Percentiles rank a stretch among this genome's conserved stretches.
Evolutionary conservation across 2,888 invertebrate genomes (phyloP).

Genomic region (Nephrotoma flavescens): DNA sequence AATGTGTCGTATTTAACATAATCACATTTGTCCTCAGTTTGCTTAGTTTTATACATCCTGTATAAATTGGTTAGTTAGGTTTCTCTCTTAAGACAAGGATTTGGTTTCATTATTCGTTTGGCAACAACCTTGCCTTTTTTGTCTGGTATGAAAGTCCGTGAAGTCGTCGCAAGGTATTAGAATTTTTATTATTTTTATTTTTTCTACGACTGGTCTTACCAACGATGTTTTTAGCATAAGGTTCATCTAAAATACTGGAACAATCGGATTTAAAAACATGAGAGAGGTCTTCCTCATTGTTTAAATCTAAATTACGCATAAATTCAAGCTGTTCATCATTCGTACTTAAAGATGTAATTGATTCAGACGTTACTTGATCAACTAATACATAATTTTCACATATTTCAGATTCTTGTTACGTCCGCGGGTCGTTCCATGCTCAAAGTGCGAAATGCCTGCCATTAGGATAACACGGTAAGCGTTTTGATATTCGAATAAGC

Average conservation of each 20-base stretch:
- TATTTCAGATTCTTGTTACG: neutral
- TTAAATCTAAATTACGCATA: neutral
- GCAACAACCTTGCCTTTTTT: no score
- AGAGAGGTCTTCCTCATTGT: no score
- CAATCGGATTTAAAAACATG: neutral
- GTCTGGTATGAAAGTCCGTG: no score
- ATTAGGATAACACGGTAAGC: no score
- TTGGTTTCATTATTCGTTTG: neutral
- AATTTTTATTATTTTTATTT: neutral
- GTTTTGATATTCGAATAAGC: no score
- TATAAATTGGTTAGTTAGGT: no score
- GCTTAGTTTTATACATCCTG: no score
- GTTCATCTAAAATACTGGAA: neutral
- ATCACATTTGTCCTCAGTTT: no score
- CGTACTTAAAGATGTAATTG: neutral
- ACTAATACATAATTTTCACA: neutral
- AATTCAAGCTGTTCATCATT: neutral
- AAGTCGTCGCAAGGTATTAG: neutral
- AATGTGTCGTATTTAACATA: no score
- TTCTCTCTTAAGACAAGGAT: neutral
- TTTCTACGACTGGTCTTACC: neutral
- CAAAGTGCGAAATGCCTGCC: no score
- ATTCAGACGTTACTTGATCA: neutral
- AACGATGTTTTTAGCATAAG: no score
- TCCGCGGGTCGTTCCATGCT: no score